Base-by-base conservation (phyloP, 2,797 vertebrate species). In the Lepus oiostolus region DNA sequence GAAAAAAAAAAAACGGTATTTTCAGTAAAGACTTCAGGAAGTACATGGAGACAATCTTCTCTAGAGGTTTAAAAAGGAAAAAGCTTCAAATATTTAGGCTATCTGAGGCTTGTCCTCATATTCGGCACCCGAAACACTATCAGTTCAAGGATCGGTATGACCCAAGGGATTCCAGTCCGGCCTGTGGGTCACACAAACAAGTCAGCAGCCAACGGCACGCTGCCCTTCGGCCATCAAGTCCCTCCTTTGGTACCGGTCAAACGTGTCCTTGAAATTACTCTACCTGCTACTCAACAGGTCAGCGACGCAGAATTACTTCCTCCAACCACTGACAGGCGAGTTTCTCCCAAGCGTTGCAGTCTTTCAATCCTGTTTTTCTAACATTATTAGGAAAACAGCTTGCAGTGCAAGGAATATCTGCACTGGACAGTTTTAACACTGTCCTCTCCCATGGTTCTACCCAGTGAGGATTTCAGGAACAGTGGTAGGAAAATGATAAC, bases 81-180 rank as follows among this genome's bases (percentile, higher is more conserved):
- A 88, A 54, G 71, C 62, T 89, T 93, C 68, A 85, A 72, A 83
- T 47, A 63, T 85, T 50, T 80, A 38, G 47, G 24, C 70, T 74
- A 80, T 30, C 67, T 95, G 50, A 96, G 24, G 62, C 32, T 84
- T 88, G 86, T 35, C 76, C 65, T 90, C 68, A 77, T 9, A 74
- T 80, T 70, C 76, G 75, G 62, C 7, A 7, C 76, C 32, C 42
- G 13, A 95, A 58, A 74, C 83, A 83, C 21, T 91, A 96, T 88
- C 52, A 92, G 87, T 84, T 96, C 83, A 93, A 84, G 94, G 80
- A 83, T 88, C 52, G 50, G 28, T 68, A 10, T 93, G 90, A 97
- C 54, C 79, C 83, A 52, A 90, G 76, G 30, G 63, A 96, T 86
- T 60, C 28, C 58, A 86, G 77, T 52, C 58, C 42, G 0, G 22